Evolutionary conservation across 1,140 invertebrate genomes (phyloP).

Genomic region (Parasteatoda tepidariorum): DNA sequence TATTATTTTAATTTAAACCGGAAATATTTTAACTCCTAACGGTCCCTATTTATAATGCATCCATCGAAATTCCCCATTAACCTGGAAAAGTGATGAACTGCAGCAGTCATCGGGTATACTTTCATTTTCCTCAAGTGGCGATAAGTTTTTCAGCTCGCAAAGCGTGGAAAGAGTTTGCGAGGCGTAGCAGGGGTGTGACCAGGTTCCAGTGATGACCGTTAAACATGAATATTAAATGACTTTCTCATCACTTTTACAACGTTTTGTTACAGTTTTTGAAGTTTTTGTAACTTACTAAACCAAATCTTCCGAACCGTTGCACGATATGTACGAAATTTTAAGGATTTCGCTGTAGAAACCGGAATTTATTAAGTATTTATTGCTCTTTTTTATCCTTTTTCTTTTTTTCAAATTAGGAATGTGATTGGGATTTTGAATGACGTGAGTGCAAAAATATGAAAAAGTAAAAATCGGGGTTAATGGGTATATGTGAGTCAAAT

Average conservation of each 20-base stretch:
- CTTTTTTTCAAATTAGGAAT: no score
- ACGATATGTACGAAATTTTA: no score
- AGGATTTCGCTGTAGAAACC: no score
- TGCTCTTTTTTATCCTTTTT: no score
- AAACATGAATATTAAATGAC: slow-evolving; percentile 24
- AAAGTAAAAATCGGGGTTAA: no score
- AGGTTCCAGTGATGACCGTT: background rate
- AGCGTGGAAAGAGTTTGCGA: background rate
- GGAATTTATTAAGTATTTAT: no score
- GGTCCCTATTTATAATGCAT: slow-evolving; percentile 6
- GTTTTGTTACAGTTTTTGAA: slow-evolving; percentile 10
- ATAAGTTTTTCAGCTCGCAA: background rate
- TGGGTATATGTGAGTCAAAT: no score
- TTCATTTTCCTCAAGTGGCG: background rate
- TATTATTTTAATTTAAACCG: no score
- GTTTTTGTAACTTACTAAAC: background rate
- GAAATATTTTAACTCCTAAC: no score
- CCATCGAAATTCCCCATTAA: slow-evolving; percentile 10
- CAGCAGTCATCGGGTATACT: background rate
- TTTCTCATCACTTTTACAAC: background rate
- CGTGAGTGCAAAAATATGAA: no score
- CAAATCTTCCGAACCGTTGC: slow-evolving; percentile 26
- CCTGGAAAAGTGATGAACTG: slow-evolving; percentile 28
- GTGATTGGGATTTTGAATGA: no score
- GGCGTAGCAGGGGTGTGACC: background rate